phyloP scores from a whole-genome alignment of 1,140 invertebrate genomes.

The Drosophila bocki region DNA sequence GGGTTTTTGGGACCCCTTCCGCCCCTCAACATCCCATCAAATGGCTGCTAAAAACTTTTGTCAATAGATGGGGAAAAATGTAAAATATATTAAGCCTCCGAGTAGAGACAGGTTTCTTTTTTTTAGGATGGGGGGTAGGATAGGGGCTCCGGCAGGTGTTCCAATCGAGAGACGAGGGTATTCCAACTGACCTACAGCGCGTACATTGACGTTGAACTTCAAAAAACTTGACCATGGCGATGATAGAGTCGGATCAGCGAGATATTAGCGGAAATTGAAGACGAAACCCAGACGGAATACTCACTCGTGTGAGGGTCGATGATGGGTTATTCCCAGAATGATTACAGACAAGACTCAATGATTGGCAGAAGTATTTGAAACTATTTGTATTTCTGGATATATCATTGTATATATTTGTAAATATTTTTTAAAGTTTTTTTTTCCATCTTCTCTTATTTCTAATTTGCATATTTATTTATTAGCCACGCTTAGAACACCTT shows the following conservation, averaged over 20 bases:
- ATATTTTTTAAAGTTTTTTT: background rate
- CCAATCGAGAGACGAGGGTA: background rate
- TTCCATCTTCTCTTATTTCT: too few relatives aligned
- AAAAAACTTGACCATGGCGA: conserved; percentile 47
- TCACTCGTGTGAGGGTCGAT: conserved; percentile 17
- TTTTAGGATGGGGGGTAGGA: background rate
- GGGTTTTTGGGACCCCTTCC: conserved; percentile 3
- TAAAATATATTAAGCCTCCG: conserved; percentile 14
- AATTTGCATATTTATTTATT: too few relatives aligned
- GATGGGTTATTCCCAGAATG: conserved; percentile 17
- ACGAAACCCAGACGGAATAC: background rate
- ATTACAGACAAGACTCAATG: background rate
- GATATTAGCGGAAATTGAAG: conserved; percentile 21
- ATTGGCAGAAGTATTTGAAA: background rate
- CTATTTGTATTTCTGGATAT: background rate
- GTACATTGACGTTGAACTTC: conserved; percentile 63
- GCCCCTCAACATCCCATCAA: background rate
- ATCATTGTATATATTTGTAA: too few relatives aligned
- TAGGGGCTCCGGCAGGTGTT: conserved; percentile 7
- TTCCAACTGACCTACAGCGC: conserved; percentile 66
- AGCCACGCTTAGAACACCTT: too few relatives aligned
- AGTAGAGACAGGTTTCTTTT: conserved; percentile 16
- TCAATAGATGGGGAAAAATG: conserved; percentile 48
- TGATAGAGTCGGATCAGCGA: background rate
- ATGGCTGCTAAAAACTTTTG: conserved; percentile 56